Evolutionary conservation across 2,113 vertebrate species (phyloP).

Genomic region (Pterophyllum scalare): DNA sequence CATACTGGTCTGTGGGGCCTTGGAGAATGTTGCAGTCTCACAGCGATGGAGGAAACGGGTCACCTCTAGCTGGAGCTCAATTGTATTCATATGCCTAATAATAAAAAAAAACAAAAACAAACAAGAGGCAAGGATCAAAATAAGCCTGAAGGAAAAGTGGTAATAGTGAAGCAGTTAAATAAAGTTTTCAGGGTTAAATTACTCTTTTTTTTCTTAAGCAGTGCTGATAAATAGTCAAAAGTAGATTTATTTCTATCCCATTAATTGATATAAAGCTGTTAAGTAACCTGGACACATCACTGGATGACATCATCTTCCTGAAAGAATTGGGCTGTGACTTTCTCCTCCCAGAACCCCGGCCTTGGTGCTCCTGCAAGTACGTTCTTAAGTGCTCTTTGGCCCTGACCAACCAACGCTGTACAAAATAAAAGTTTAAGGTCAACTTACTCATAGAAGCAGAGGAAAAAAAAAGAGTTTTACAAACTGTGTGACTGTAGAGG

Average conservation of each 20-base stretch:
- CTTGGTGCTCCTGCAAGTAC: slow-evolving; percentile 93
- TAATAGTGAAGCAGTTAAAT: not conserved
- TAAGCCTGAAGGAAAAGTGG: not conserved
- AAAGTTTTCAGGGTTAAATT: not conserved
- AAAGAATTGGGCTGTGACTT: slow-evolving; percentile 83
- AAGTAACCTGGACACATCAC: slow-evolving; percentile 91
- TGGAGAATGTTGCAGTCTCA: slow-evolving; percentile 83
- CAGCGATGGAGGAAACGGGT: slow-evolving; percentile 94
- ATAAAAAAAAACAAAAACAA: not conserved
- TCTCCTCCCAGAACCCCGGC: slow-evolving; percentile 80
- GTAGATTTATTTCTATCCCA: not conserved
- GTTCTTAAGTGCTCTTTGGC: slow-evolving; percentile 96
- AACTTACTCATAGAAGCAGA: not conserved
- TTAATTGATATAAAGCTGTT: not conserved
- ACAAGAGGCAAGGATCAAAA: not conserved
- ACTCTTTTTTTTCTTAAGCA: not conserved
- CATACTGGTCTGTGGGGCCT: slow-evolving; percentile 57
- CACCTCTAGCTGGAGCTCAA: slow-evolving; percentile 97
- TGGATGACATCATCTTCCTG: slow-evolving; percentile 93
- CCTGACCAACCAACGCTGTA: slow-evolving; percentile 88
- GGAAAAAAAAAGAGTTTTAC: not conserved
- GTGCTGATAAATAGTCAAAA: not conserved
- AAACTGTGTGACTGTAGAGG: not conserved
- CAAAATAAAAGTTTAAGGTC: not conserved
- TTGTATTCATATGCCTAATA: slow-evolving; percentile 94